Conservation (phyloP, 2,113 vertebrate genomes). For the Saguinus midas region DNA sequence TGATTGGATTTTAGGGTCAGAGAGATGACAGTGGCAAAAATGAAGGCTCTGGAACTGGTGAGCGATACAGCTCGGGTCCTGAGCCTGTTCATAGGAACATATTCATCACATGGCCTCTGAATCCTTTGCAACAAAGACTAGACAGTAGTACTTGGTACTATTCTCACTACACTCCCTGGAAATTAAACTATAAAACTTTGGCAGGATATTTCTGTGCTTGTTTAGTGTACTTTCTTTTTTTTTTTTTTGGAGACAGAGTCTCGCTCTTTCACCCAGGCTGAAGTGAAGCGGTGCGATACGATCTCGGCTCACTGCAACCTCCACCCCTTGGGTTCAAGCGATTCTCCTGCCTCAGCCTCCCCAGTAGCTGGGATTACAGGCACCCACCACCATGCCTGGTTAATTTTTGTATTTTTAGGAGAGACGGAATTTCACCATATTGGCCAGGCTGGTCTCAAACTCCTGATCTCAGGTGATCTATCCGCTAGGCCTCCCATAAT, state of each 20-base stretch:
- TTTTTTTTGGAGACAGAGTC: too few relatives aligned
- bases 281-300: too few relatives aligned
- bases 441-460: too few relatives aligned
- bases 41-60: background rate
- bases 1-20: background rate
- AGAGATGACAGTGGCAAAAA: background rate
- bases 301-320: too few relatives aligned
- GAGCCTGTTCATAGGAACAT: background rate
- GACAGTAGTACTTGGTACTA: background rate
- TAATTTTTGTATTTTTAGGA: too few relatives aligned
- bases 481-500: too few relatives aligned
- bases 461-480: too few relatives aligned
- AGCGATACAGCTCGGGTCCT: background rate
- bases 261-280: too few relatives aligned
- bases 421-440: too few relatives aligned
- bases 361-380: too few relatives aligned
- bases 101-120: background rate
- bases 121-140: background rate
- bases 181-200: background rate
- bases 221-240: background rate
- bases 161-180: background rate
- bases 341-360: too few relatives aligned
- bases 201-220: background rate
- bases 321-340: rapidly evolving
- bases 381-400: too few relatives aligned